phyloP scores from a whole-genome alignment of 2,797 vertebrate genomes.

The Oreonectes daqikongensis region DNA sequence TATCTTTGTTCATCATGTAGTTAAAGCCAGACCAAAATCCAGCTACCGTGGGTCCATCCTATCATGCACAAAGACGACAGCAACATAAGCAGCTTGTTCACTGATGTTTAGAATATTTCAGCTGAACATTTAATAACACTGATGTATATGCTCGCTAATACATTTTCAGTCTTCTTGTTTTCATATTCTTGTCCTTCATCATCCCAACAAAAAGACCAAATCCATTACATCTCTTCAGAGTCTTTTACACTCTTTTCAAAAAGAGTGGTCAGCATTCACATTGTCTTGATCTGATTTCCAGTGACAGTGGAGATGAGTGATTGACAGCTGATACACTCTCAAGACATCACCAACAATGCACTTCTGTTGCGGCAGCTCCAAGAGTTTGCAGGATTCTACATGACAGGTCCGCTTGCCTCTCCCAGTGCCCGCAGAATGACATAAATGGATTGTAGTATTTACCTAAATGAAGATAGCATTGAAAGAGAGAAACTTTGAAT shows the following conservation, averaged over 20 bases:
- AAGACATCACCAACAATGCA: slow-evolving; percentile 36
- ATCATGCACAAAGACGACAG: slow-evolving; percentile 21
- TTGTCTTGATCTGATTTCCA: slow-evolving; percentile 30
- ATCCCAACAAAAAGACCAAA: background rate
- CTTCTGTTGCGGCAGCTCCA: slow-evolving; percentile 25
- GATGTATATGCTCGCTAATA: background rate
- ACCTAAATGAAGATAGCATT: slow-evolving; percentile 32
- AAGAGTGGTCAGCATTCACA: background rate
- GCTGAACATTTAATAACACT: slow-evolving; percentile 25
- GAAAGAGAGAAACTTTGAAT: background rate
- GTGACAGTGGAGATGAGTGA: slow-evolving; percentile 43
- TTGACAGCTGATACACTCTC: slow-evolving; percentile 38
- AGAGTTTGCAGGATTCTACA: slow-evolving; percentile 30
- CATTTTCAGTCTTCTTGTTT: background rate
- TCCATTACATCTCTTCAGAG: background rate
- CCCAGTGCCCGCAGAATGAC: slow-evolving; percentile 50
- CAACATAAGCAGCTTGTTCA: background rate
- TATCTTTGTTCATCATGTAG: slow-evolving; percentile 1
- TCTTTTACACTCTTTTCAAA: background rate
- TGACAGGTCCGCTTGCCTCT: slow-evolving; percentile 42
- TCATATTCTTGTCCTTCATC: background rate
- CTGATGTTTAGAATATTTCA: slow-evolving; percentile 13
- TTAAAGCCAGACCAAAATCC: slow-evolving; percentile 8
- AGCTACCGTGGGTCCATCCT: slow-evolving; percentile 14
- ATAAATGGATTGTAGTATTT: slow-evolving; percentile 39